These are phyloP conservation scores for Panurus biarmicus DNA, from an alignment of 2,113 vertebrate genomes.

Conservation along the genomic window DNA sequence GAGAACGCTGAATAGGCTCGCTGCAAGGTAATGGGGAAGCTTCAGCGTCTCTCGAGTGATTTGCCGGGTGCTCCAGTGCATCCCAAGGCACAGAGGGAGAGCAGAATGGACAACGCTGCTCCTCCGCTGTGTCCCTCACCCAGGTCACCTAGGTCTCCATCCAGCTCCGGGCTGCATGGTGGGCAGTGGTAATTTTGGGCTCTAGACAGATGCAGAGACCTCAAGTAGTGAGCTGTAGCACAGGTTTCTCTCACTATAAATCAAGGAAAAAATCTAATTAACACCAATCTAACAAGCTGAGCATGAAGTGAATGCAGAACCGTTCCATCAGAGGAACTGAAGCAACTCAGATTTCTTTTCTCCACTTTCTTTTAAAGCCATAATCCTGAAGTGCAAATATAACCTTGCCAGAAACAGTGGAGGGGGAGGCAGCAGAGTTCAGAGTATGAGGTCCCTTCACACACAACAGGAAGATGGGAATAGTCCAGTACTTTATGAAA, in stretches of 20 bases:
- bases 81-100: neutral
- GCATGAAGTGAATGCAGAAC: neutral
- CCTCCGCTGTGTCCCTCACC: neutral
- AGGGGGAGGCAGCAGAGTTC: neutral
- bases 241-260: neutral
- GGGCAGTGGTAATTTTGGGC: neutral
- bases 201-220: neutral
- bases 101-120: neutral
- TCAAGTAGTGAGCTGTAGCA: neutral
- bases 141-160: accelerated
- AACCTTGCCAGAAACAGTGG: neutral
- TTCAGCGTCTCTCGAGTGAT: neutral
- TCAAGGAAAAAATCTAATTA: neutral
- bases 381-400: neutral
- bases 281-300: neutral
- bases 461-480: neutral
- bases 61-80: neutral
- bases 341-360: neutral
- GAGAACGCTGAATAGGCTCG: neutral
- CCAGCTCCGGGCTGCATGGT: neutral
- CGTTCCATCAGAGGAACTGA: neutral
- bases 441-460: neutral
- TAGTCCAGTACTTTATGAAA: neutral
- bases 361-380: neutral
- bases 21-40: neutral